Base-by-base conservation (phyloP, 2,888 invertebrate species). In the Tryphoninae sp. region DNA sequence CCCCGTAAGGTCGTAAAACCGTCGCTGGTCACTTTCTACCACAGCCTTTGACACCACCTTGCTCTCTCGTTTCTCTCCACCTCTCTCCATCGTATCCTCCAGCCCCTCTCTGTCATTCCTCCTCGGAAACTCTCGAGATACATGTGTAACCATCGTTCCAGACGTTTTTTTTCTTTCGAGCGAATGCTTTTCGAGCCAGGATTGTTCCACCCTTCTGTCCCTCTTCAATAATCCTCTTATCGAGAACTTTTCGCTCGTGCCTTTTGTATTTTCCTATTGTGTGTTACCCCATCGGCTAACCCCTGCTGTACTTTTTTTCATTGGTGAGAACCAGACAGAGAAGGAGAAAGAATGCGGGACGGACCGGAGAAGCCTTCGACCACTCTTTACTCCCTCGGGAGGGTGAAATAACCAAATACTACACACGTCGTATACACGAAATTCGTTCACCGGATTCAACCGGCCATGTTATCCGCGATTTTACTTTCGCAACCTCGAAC, bases 1-100 rank as follows among this genome's bases (percentile, higher is more conserved):
- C 72, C 65, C 67, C 68, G 64, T 65, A 73, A 71, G 72, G 67
- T 72, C 83, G 78, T 83, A 83, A 83, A 83, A 83, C 72, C 75
- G 75, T 75, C 78, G 61, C 72, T 71, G 53, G 67, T 42, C 72
- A 67, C 61, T 78, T 81, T 74, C 74, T 51, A 61, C 69, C 33
- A 55, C 65, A 64, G 64, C 69, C 78, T 79, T 77, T 72, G 51
- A 62, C 75, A 84, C 62, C 67, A 69, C 73, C n/a, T 61, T 45
- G 64, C 81, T 49, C 72, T 72, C 33, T 75, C 49, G 26, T 78
- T 53, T 26, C 26, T 26, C 2, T 26, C 26, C 3, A 26, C 3
- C 26, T 26, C 2, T 26, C 26, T 26, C 26, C 0, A 26, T 26
- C 26, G 26, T 26, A 26, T 3, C 26, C 26, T 26, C 26, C 26